Percentiles rank a stretch among this genome's conserved stretches.
These are phyloP conservation scores for Corythornis cristatus DNA, from an alignment of 2,113 vertebrate genomes.

Conservation along the genomic window DNA sequence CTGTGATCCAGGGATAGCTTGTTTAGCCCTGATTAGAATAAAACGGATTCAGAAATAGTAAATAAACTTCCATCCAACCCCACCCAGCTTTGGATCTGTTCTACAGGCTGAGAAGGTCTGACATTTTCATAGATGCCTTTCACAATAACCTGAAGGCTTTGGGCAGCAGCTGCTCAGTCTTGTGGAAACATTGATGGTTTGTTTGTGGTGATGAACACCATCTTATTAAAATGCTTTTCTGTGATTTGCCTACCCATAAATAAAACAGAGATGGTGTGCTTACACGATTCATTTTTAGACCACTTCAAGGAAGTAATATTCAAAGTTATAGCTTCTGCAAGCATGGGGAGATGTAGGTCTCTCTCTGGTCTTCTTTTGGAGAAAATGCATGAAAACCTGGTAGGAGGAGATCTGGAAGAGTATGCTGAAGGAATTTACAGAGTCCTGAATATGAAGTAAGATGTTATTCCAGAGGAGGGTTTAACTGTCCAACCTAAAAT, in stretches of 20 bases:
- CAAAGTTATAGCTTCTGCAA: not conserved
- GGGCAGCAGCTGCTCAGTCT: not conserved
- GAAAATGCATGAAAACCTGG: not conserved
- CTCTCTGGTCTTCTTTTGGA: not conserved
- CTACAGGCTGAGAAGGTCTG: not conserved
- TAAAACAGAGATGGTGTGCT: not conserved
- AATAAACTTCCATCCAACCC: not conserved
- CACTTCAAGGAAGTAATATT: not conserved
- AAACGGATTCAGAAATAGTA: not conserved
- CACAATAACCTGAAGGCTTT: not conserved
- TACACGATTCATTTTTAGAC: not conserved
- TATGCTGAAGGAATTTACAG: not conserved
- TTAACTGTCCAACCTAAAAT: not conserved
- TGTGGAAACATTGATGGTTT: accelerated
- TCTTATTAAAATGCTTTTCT: not conserved
- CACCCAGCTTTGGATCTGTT: not conserved
- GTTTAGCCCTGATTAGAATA: not conserved
- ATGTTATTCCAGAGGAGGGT: not conserved
- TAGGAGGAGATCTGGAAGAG: not conserved
- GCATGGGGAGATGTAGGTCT: not conserved
- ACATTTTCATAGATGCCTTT: not conserved
- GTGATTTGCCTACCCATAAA: not conserved
- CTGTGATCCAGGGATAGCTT: not conserved
- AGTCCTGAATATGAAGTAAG: not conserved
- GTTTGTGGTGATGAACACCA: not conserved